Percentiles rank a stretch among this genome's conserved stretches.
Conservation (phyloP, 2,888 invertebrate species). For the Kuschelorhynchus macadamiae region DNA sequence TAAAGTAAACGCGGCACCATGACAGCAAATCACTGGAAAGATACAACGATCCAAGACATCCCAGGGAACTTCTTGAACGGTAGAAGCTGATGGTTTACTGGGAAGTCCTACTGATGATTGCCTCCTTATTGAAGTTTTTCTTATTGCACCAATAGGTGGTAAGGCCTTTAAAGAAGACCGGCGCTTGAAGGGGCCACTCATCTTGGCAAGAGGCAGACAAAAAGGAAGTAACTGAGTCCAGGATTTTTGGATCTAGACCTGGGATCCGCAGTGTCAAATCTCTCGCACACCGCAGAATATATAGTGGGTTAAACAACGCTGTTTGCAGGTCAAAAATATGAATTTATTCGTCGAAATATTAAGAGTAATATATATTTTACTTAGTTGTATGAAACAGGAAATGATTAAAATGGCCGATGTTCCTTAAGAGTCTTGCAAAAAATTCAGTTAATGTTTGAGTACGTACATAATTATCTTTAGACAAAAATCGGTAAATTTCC, state of each 20-base stretch:
- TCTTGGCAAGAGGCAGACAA: slow-evolving; percentile 46
- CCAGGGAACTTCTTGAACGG: slow-evolving; percentile 77
- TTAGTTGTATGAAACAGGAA: no score
- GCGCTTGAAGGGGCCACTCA: slow-evolving; percentile 68
- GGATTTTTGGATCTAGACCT: slow-evolving; percentile 31
- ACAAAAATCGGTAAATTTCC: no score
- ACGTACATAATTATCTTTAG: no score
- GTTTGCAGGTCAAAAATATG: neutral
- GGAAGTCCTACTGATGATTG: slow-evolving; percentile 66
- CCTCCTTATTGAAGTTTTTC: slow-evolving; percentile 58
- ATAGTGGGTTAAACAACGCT: neutral
- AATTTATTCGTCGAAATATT: no score
- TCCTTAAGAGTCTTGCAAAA: no score
- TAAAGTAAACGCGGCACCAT: slow-evolving; percentile 83
- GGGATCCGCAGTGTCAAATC: slow-evolving; percentile 35
- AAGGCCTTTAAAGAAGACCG: slow-evolving; percentile 66
- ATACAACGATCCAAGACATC: slow-evolving; percentile 81
- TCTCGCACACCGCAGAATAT: slow-evolving; percentile 17
- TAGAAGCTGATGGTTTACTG: slow-evolving; percentile 69
- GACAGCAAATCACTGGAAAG: slow-evolving; percentile 84
- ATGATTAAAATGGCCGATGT: no score
- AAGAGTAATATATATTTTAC: no score
- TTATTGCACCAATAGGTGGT: slow-evolving; percentile 58
- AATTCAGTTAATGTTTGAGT: no score
- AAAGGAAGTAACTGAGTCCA: slow-evolving; percentile 33